phyloP scores from a whole-genome alignment of 1,140 invertebrate genomes.

The Vollenhovia emeryi region DNA sequence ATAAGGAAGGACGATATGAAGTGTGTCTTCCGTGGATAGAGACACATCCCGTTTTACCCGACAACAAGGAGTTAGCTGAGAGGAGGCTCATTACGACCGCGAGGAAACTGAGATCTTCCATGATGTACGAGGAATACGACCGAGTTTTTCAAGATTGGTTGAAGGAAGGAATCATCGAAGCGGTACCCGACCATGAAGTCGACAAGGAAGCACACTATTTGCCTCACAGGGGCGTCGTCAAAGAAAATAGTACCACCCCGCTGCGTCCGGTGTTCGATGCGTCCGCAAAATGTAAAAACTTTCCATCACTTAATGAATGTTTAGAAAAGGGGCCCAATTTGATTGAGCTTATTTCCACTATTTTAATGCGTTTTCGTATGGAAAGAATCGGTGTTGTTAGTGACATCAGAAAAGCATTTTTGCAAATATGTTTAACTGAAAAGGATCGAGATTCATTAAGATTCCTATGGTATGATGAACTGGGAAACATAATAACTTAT shows the following conservation, averaged over 20 bases:
- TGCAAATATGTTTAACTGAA: neutral
- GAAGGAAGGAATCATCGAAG: constrained; percentile 57
- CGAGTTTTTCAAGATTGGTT: constrained; percentile 57
- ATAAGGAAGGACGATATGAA: constrained; percentile 71
- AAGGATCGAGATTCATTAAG: neutral
- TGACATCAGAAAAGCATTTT: neutral
- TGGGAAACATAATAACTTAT: neutral
- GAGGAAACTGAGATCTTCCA: neutral
- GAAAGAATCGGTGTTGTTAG: neutral
- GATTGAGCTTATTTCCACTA: neutral
- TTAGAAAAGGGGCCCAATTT: neutral
- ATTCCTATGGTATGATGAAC: neutral
- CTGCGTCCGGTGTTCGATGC: neutral
- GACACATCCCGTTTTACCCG: constrained; percentile 35
- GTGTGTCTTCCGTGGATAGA: constrained; percentile 70
- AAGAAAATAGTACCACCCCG: neutral
- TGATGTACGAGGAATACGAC: constrained; percentile 47
- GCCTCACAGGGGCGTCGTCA: neutral
- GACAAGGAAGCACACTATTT: neutral
- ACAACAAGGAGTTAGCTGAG: constrained; percentile 27
- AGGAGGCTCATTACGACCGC: neutral
- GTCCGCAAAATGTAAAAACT: neutral
- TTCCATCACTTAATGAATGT: neutral
- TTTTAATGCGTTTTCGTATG: neutral
- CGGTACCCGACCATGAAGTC: neutral